phyloP scores from a whole-genome alignment of 2,113 vertebrate genomes.

The Malurus elegans region DNA sequence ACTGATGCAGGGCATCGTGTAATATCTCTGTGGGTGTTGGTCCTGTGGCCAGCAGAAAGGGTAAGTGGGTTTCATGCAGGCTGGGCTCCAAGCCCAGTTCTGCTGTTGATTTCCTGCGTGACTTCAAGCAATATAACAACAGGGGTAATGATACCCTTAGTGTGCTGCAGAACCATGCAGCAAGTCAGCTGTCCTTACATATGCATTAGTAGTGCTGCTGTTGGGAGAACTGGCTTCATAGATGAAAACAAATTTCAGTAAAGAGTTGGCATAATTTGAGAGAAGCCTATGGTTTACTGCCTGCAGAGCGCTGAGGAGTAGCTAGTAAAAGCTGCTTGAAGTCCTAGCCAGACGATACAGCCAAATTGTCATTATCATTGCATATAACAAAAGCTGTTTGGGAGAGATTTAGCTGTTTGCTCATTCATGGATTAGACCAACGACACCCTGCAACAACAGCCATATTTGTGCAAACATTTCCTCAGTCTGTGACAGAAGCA shows the following conservation, averaged over 20 bases:
- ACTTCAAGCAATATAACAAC: neutral
- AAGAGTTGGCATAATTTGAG: neutral
- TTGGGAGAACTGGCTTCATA: neutral
- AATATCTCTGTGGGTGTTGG: rapidly evolving
- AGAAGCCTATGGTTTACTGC: neutral
- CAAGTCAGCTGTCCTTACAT: neutral
- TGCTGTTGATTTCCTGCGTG: neutral
- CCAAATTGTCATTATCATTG: neutral
- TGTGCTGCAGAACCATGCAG: neutral
- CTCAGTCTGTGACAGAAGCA: neutral
- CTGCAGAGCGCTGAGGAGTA: neutral
- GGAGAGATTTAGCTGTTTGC: neutral
- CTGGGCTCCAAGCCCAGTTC: neutral
- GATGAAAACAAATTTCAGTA: neutral
- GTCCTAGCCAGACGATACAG: neutral
- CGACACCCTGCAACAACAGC: neutral
- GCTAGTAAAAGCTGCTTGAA: neutral
- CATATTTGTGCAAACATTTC: neutral
- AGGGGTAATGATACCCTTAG: neutral
- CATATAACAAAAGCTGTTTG: neutral
- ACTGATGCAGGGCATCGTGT: rapidly evolving
- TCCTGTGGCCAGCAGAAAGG: rapidly evolving
- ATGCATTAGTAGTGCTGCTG: neutral
- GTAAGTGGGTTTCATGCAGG: neutral
- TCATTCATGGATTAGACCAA: neutral